Base-by-base conservation (phyloP, 2,797 vertebrate species). In the Coregonus suidteri region DNA sequence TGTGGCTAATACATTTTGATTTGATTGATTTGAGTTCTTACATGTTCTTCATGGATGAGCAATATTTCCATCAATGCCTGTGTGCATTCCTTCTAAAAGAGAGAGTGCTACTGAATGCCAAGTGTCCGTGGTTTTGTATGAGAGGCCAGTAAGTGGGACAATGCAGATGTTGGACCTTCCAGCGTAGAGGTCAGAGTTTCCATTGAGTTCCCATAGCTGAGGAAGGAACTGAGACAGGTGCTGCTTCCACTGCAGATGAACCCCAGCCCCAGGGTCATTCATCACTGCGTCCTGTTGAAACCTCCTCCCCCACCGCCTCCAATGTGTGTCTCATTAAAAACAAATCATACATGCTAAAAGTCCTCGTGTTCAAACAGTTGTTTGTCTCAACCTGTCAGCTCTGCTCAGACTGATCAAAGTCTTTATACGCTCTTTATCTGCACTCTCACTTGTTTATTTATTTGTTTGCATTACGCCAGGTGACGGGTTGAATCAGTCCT, bases 381-480 rank as follows among this genome's bases (percentile, higher is more conserved):
- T 81, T 84, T 85, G 54, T 80, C 73, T 77, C 51, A 13, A 41
- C 73, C 14, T 79, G 82, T 76, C 77, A 54, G 73, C 67, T 79
- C 71, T 20, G 16, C 37, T 82, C 64, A n/a, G 56, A 73, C 65
- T 51, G 79, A 87, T 88, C 85, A 89, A 85, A 90, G 81, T 70
- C 76, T 72, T 77, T 68, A 53, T 81, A 72, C 34, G 20, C 54
- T 79, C 71, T 79, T 71, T 25, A 31, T 47, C 71, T 71, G 70
- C 73, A 11, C 67, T 9, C 72, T 52, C 52, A 77, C 82, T 82
- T 78, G 51, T 78, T 77, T 56, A 79, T 77, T 83, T 76, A 79
- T 77, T 82, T 89, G 88, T 88, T 90, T 82, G 75, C 47, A 73
- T 74, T 77, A 89, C 81, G 81, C 85, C 80, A 77, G 83, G 85